These are phyloP conservation scores for Drosophila recens DNA, from an alignment of 2,888 invertebrate species.

Conservation along the genomic window DNA sequence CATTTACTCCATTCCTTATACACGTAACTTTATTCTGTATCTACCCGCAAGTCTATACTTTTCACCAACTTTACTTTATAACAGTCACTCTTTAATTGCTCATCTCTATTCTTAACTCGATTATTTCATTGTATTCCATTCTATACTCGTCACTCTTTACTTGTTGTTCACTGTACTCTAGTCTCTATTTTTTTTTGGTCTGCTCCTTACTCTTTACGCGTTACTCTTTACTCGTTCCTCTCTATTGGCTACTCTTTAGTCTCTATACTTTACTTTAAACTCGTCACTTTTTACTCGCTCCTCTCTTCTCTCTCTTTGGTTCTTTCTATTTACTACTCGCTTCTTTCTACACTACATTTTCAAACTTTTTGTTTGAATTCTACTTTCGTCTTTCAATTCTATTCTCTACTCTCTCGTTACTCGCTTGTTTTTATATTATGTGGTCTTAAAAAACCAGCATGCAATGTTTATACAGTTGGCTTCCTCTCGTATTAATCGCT, in stretches of 20 bases:
- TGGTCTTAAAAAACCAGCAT: conserved; percentile 9
- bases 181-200: too few relatives aligned
- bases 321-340: not conserved
- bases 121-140: not conserved
- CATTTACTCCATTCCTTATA: too few relatives aligned
- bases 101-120: not conserved
- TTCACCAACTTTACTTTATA: too few relatives aligned
- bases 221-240: not conserved
- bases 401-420: not conserved
- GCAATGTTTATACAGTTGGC: conserved; percentile 38
- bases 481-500: conserved; percentile 37
- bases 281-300: not conserved
- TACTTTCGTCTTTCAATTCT: too few relatives aligned
- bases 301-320: not conserved
- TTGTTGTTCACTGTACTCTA: not conserved
- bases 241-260: not conserved
- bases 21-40: too few relatives aligned
- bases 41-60: too few relatives aligned
- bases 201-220: not conserved
- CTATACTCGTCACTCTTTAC: not conserved
- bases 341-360: not conserved
- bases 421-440: not conserved
- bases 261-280: not conserved
- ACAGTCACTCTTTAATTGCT: not conserved
- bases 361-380: not conserved